Base-by-base conservation (phyloP, 2,888 invertebrate genomes). In the Macrophya alboannulata region DNA sequence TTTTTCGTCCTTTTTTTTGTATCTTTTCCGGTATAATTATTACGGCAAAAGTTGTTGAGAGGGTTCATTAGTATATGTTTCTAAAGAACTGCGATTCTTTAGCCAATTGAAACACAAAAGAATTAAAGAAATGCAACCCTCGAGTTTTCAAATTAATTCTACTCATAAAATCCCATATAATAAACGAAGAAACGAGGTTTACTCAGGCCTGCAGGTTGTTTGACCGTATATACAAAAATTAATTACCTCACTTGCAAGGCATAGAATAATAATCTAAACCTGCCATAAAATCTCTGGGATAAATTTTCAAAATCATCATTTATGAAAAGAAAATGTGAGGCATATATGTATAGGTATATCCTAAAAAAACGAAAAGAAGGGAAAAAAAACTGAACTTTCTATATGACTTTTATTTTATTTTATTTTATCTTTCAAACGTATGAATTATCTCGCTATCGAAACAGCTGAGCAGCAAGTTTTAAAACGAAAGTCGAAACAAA, bases 31-130 rank as follows among this genome's bases (percentile, higher is more conserved):
- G 25, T 48, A 48, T 25, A 76, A 48, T 48, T 48, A 31, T 25
- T n/a, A 25, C 10, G 76, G 48, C 10, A 21, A 21, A 76, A 25
- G 12, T 55, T n/a, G 55, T n/a, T 12, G 79, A 55, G 59, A 55
- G 31, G 40, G 37, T 55, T 79, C 79, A 79, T 79, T 59, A 31
- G 55, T 40, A 48, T 79, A 48, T 79, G 31, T 55, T 79, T 79
- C 55, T 79, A 59, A 79, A 59, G 81, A 12, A 59, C 62, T 59
- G 81, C 81, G 43, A 40, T 62, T 59, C 25, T 40, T 81, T 62
- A 12, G n/a, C 40, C 81, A 81, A 81, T 81, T 81, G 43, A 21
- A 81, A 81, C 43, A 81, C 37, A 55, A 77, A 48, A 48, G 31
- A 62, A 12, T 62, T 15, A 9, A 37, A 51, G 51, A n/a, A 55